These are phyloP conservation scores for Ormyrus pomaceus DNA, from an alignment of 2,888 invertebrate species.

Conservation along the genomic window DNA sequence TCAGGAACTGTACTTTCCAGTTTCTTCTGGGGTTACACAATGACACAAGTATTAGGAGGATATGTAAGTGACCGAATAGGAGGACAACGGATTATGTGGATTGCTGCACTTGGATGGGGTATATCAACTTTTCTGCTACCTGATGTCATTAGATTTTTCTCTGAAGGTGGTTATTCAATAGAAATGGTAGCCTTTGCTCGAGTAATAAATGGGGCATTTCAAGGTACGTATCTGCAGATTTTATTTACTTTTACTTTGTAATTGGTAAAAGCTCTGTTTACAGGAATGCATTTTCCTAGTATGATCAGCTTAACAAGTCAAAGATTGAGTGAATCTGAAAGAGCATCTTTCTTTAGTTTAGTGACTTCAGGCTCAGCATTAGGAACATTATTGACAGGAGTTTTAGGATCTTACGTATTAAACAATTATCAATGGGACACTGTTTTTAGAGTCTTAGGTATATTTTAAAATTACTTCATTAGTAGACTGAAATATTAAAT, in stretches of 20 bases:
- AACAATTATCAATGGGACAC: slow-evolving; percentile 82
- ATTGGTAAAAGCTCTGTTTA: slow-evolving; percentile 27
- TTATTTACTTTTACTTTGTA: slow-evolving; percentile 30
- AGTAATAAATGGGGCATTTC: slow-evolving; percentile 81
- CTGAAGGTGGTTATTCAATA: slow-evolving; percentile 76
- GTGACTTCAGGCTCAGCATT: slow-evolving; percentile 80
- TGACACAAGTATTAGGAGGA: slow-evolving; percentile 80
- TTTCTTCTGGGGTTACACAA: slow-evolving; percentile 86
- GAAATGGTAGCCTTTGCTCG: slow-evolving; percentile 79
- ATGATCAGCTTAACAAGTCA: slow-evolving; percentile 83
- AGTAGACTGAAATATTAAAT: too few relatives aligned
- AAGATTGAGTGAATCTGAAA: slow-evolving; percentile 80
- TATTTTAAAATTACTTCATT: slow-evolving; percentile 18
- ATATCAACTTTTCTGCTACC: slow-evolving; percentile 78
- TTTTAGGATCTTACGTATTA: slow-evolving; percentile 81
- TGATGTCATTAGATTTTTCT: slow-evolving; percentile 76
- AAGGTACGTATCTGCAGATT: slow-evolving; percentile 72
- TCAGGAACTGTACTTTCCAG: slow-evolving; percentile 83
- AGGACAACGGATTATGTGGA: slow-evolving; percentile 81
- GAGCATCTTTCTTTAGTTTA: slow-evolving; percentile 82
- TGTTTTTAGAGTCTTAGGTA: slow-evolving; percentile 81
- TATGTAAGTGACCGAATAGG: slow-evolving; percentile 80
- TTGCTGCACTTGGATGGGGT: slow-evolving; percentile 80
- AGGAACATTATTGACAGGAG: slow-evolving; percentile 82
- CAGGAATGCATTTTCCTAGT: slow-evolving; percentile 81